Conservation (phyloP, 37 sponge, comb jelly and placozoan genomes). For the Hexactinellida sp. region DNA sequence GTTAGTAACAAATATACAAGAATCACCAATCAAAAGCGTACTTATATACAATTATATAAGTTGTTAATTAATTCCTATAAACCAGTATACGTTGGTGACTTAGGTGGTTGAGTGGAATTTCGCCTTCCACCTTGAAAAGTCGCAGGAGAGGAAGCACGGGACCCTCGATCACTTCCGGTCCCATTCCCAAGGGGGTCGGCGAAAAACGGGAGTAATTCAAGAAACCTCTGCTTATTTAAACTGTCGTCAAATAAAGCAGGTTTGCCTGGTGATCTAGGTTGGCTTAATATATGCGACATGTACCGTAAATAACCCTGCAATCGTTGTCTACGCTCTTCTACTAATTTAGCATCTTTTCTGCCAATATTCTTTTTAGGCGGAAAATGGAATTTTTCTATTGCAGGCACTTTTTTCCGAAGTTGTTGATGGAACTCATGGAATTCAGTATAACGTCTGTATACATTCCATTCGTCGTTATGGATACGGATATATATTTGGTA, state of each 20-base stretch:
- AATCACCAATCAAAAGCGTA: not conserved
- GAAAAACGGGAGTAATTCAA: not conserved
- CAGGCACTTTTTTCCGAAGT: constrained; percentile 31
- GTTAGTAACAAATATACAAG: not conserved
- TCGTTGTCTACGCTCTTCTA: not conserved
- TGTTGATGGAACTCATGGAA: constrained; percentile 71
- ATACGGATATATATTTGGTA: constrained; percentile 60
- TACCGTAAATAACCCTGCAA: not conserved
- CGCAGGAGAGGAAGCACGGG: not conserved
- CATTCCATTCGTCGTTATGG: constrained; percentile 79
- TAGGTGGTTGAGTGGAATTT: not conserved
- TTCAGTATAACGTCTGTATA: constrained; percentile 82
- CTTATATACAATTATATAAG: not conserved
- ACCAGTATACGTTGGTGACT: not conserved
- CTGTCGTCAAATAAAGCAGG: not conserved
- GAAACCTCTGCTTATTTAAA: not conserved
- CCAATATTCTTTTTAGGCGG: constrained; percentile 73
- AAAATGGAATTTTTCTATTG: constrained; percentile 43
- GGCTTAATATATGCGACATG: not conserved
- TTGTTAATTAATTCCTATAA: no score
- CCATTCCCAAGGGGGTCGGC: no score
- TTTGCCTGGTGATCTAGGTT: not conserved
- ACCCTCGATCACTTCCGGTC: not conserved
- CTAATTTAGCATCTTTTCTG: constrained; percentile 32
- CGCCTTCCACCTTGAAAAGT: not conserved